Base-by-base conservation (phyloP, 2,113 vertebrate species). In the Scalopus aquaticus region DNA sequence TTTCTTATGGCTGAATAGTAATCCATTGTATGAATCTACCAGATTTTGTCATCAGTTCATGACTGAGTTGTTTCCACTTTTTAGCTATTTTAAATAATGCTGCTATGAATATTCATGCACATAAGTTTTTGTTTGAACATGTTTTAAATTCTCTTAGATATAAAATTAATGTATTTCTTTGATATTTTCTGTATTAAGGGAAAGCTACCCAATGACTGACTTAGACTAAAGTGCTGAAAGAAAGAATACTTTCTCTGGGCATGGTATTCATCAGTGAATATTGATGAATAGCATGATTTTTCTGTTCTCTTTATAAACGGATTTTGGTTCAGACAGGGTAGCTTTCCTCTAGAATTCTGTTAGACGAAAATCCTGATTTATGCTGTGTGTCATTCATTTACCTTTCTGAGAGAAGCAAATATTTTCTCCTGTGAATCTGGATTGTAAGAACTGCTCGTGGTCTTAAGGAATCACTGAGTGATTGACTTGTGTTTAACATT, bases 281-380 rank as follows among this genome's bases (percentile, higher is more conserved):
- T 46, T 82, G 86, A 96, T 51, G 49, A 94, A 28, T 95, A 60
- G 58, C 30, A 37, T n/a, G 78, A 30, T 73, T 96, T 51, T 82
- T 37, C 58, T 78, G 10, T 78, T 90, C 56, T 93, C 51, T 80
- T 64, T 88, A 37, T 3, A n/a, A 81, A 80, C 77, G 64, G 78
- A 69, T 93, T 93, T 91, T 89, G 64, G 42, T 67, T 28, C 82
- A 72, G 35, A n/a, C 67, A 1, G 26, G 46, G 3, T 88, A 87
- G 51, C 26, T 44, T 91, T 95, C 72, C 77, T 82, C 22, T 94
- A 37, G 22, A 94, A 85, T 91, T 91, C 42, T 96, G 16, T 73
- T 70, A 35, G 44, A 90, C 11, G 51, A 90, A 82, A 49, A 82
- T 88, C 32, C 24, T 90, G 58, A 74, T 28, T 92, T 87, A 73